Evolutionary conservation across 2,113 vertebrate species (phyloP), one percentile per base, ranked within the genome.

Genomic region (Glaucidium brasilianum): DNA sequence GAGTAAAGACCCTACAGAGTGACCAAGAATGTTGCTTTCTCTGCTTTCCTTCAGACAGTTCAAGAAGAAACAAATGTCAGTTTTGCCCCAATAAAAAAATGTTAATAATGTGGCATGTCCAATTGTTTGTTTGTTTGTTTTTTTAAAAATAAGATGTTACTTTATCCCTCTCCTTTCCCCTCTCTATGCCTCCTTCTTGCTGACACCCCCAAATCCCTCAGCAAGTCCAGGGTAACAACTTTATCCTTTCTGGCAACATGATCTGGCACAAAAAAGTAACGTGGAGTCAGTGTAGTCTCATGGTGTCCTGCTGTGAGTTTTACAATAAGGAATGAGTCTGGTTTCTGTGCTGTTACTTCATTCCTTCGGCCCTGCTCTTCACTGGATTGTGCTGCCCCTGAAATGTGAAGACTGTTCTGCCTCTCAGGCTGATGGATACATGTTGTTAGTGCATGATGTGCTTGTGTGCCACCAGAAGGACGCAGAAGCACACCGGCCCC

Each of bases 401-500:
- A 37, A 74, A 11, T 15, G 1, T 1, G 9, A 30, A 50, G 59
- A 32, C 30, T 58, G 30, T 53, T 80, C 74, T 77, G 64, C 16
- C 5, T 35, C 50, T 73, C 23, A 1, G 13, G 52, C 52, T 2
- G 26, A 16, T n/a, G 5, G 23, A 4, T 47, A 7, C 0, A 3
- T 41, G 6, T 7, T 8, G 8, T 27, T 74, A 17, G 47, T 6
- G 30, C 3, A 4, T 4, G 16, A 10, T 6, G 9, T 32, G 2
- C 29, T 47, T 29, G 19, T 15, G 62, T 25, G 76, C 34, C 47
- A 1, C 21, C 32, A 50, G 68, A 41, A 77, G 25, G 43, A 6
- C 1, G 1, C 0, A 2, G 60, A 32, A 82, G 13, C 11, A 29
- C 68, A 22, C 9, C 1, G 19, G 30, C 37, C 23, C 22, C 2